phyloP scores from a whole-genome alignment of 2,113 vertebrate genomes.

The Passer montanus region DNA sequence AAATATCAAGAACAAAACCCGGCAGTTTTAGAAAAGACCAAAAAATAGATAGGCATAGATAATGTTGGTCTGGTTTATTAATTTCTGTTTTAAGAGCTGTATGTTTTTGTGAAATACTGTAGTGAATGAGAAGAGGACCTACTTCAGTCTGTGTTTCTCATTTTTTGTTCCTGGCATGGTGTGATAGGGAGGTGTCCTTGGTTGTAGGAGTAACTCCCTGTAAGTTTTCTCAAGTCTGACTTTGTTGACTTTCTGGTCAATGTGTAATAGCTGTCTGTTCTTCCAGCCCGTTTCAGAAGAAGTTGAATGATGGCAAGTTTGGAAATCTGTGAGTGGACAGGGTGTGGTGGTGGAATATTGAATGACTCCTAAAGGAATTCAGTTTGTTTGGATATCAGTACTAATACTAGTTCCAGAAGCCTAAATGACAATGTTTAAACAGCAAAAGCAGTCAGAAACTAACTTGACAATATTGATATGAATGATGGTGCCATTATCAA shows the following conservation, averaged over 20 bases:
- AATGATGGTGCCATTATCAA: background rate
- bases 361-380: background rate
- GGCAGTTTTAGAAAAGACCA: background rate
- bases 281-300: background rate
- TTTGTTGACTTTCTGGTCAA: background rate
- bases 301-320: background rate
- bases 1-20: background rate
- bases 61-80: background rate
- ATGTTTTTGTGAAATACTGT: background rate
- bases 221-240: background rate
- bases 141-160: background rate
- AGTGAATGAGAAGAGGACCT: background rate
- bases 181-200: background rate
- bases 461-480: background rate
- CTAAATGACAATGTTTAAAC: background rate
- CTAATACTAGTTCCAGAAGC: background rate
- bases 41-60: background rate
- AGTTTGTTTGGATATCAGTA: background rate
- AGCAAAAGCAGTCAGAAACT: background rate
- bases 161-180: background rate
- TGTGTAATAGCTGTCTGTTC: background rate
- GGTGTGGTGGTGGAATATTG: background rate
- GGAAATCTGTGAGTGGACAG: background rate
- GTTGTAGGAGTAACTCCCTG: background rate
- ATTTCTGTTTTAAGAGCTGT: background rate